Percentiles rank a stretch among this genome's conserved stretches.
These are phyloP conservation scores for Solenodon paradoxus DNA, from an alignment of 2,113 vertebrate genomes.

Conservation along the genomic window DNA sequence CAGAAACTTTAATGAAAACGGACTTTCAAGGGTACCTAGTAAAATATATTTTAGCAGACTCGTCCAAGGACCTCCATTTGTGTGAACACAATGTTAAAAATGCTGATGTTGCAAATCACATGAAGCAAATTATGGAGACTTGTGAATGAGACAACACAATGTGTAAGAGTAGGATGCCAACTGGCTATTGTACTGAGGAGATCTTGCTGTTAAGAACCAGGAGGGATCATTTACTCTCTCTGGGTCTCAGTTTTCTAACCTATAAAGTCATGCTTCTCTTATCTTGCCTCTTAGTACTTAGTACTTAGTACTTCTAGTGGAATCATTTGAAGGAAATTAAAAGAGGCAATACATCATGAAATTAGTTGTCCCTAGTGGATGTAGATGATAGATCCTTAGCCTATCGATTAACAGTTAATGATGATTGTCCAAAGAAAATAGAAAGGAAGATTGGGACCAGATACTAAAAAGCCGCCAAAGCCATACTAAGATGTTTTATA, in stretches of 20 bases:
- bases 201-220: neutral
- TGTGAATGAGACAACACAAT: neutral
- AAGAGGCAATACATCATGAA: neutral
- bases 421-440: neutral
- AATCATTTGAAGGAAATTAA: neutral
- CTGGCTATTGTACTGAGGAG: neutral
- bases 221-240: neutral
- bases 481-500: neutral
- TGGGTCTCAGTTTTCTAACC: neutral
- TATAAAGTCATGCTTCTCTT: neutral
- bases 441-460: neutral
- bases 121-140: neutral
- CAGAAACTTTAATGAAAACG: slow-evolving; percentile 24
- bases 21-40: slow-evolving; percentile 28
- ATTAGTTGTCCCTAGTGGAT: neutral
- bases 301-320: too few relatives aligned
- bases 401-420: slow-evolving; percentile 17
- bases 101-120: neutral
- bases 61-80: neutral
- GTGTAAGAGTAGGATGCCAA: neutral
- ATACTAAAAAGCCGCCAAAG: neutral
- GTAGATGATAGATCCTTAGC: neutral
- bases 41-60: slow-evolving; percentile 36
- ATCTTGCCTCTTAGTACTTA: neutral
- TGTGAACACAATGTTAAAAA: neutral